These are phyloP conservation scores for Chaetoderma sp. DNA, from an alignment of 2,888 invertebrate species.

Conservation along the genomic window DNA sequence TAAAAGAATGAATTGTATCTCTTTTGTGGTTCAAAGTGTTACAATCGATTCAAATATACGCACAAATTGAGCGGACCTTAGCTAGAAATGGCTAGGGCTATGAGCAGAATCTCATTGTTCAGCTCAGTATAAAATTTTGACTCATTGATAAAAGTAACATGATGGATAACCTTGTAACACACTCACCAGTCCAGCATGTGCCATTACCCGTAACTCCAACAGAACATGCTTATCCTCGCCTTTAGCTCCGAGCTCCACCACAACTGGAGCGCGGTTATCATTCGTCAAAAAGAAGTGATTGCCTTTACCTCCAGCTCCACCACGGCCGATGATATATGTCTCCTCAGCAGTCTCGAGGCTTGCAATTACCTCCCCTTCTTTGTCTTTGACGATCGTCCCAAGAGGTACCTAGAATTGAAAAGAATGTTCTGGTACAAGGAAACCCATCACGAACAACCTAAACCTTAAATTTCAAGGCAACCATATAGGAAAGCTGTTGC, in stretches of 20 bases:
- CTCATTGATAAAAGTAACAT: no score
- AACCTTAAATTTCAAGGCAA: no score
- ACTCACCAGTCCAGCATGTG: constrained; percentile 81
- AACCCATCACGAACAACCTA: background rate
- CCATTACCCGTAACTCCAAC: constrained; percentile 91
- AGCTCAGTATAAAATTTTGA: no score
- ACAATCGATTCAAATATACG: no score
- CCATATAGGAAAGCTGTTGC: no score
- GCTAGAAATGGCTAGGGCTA: no score
- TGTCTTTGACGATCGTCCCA: constrained; percentile 80
- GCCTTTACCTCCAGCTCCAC: constrained; percentile 96
- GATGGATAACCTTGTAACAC: no score
- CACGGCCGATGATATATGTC: constrained; percentile 92
- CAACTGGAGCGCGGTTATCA: constrained; percentile 81
- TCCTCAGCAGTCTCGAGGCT: constrained; percentile 78
- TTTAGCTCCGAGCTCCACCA: constrained; percentile 87
- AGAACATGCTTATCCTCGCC: constrained; percentile 78
- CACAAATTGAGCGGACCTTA: no score
- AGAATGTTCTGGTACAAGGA: background rate
- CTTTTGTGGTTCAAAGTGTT: no score
- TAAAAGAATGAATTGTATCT: no score
- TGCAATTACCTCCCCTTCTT: constrained; percentile 75
- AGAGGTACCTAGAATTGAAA: constrained; percentile 82
- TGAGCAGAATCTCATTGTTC: no score
- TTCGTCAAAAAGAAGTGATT: constrained; percentile 91